Base-by-base conservation (phyloP, 2,113 vertebrate genomes). In the Hipposideros armiger region DNA sequence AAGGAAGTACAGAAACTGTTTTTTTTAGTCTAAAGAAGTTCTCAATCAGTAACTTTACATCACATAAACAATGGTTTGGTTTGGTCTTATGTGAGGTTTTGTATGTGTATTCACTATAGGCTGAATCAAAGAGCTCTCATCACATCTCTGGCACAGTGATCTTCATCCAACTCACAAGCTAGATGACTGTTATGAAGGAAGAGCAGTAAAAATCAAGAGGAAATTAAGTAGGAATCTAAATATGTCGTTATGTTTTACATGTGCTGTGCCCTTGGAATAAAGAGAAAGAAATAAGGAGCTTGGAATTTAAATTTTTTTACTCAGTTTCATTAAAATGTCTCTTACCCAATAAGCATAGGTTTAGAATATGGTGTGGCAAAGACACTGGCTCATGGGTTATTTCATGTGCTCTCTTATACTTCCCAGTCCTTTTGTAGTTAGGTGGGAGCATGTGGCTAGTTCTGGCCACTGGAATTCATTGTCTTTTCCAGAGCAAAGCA, bases 251-350 rank as follows among this genome's bases (percentile, higher is more conserved):
- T 42, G n/a, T 73, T 66, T 86, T 36, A 90, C 22, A 45, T 72
- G n/a, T 30, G 19, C 6, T 67, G 6, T 72, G n/a, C 17, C 32
- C n/a, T 92, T 70, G 20, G 20, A 70, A 74, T 84, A 92, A 73
- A 92, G 10, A 83, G 15, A 58, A 66, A 74, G 16, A 11, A 62
- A 47, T 19, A 77, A 47, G 13, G 7, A 56, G 16, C 20, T 87
- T 90, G 19, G 16, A 40, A 81, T 93, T 93, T 76, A n/a, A 72
- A 67, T 60, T 4, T 56, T 85, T 82, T 40, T 20, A 36, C 13
- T 86, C 86, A 42, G 20, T 96, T 73, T 84, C n/a, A 76, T 47
- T 83, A 83, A 87, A 92, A 83, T 58, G 84, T 72, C 8, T 90
- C 69, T 88, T 95, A 17, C 60, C 50, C 17, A 78, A 62, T 7